Base-by-base conservation (phyloP, 2,113 vertebrate genomes). In the Perca flavescens region DNA sequence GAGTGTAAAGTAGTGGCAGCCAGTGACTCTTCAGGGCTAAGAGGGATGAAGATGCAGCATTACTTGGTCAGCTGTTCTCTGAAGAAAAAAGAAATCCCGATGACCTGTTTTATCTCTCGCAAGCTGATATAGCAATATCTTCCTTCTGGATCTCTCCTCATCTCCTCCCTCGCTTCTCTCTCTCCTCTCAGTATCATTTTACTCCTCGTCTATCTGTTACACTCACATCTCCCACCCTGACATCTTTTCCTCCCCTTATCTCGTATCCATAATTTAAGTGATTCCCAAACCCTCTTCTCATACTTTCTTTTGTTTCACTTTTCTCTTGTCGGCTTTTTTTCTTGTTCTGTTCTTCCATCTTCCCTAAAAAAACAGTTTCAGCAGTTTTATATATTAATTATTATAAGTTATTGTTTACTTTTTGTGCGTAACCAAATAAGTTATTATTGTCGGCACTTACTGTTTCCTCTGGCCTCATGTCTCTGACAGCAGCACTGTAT, bases 111-210 rank as follows among this genome's bases (percentile, higher is more conserved):
- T 65, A 79, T 79, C 80, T 62, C 2, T 19, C 1, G 63, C 64
- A 88, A 88, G 54, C 61, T 82, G 83, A 82, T 75, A 73, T 21
- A 8, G 31, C 16, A 47, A 28, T 74, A 85, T 88, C 79, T 82
- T 31, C 47, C 34, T 85, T 49, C 71, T 53, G 22, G 86, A 77
- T 79, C 76, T 79, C 16, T 79, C 69, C 19, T 74, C 34, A 14
- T 79, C 60, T 54, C 53, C 58, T 67, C 11, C 46, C 16, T 36
- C 49, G 28, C 34, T 67, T n/a, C 49, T 22, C 34, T 54, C 5
- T 4, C 40, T 65, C 73, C 34, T 72, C 50, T 56, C 73, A 19
- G 69, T 74, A 43, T 88, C 70, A 21, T 22, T 85, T 82, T 79
- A 67, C 79, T 68, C n/a, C 54, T 67, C 2, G n/a, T 79, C 80